A percentile compares a stretch with the other conserved stretches of the same genome.
phyloP scores from a whole-genome alignment of 1,140 invertebrate species.

The Coenobita brevimanus region DNA sequence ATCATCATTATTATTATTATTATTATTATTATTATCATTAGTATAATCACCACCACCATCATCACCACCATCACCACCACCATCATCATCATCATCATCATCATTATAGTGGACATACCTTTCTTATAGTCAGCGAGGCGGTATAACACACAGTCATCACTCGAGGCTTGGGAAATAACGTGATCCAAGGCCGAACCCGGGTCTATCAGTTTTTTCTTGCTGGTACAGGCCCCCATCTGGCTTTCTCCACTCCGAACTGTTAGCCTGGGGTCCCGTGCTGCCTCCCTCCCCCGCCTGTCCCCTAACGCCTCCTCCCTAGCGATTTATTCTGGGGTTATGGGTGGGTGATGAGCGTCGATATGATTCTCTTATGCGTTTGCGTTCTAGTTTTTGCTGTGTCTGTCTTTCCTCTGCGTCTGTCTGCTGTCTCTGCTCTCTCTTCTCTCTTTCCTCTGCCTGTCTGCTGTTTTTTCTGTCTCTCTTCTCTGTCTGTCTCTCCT shows the following conservation, averaged over 20 bases:
- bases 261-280: not conserved
- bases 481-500: not conserved
- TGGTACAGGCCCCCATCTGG: constrained; percentile 70
- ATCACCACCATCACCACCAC: not conserved
- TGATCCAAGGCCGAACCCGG: constrained; percentile 87
- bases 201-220: constrained; percentile 71
- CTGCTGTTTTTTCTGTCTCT: not conserved
- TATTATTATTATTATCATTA: not conserved
- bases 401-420: not conserved
- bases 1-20: too few relatives aligned
- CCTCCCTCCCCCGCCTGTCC: not conserved
- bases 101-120: constrained; percentile 69
- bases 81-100: not conserved
- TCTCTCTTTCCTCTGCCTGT: not conserved
- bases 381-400: not conserved
- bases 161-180: constrained; percentile 86
- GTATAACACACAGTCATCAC: constrained; percentile 88
- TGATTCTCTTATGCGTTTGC: not conserved
- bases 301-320: not conserved
- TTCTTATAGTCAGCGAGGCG: constrained; percentile 92
- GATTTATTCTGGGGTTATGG: not conserved
- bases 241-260: not conserved
- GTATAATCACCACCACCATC: too few relatives aligned
- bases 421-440: not conserved
- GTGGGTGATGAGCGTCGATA: not conserved